Conservation (phyloP, 2,113 vertebrate genomes). For the Conger conger region DNA sequence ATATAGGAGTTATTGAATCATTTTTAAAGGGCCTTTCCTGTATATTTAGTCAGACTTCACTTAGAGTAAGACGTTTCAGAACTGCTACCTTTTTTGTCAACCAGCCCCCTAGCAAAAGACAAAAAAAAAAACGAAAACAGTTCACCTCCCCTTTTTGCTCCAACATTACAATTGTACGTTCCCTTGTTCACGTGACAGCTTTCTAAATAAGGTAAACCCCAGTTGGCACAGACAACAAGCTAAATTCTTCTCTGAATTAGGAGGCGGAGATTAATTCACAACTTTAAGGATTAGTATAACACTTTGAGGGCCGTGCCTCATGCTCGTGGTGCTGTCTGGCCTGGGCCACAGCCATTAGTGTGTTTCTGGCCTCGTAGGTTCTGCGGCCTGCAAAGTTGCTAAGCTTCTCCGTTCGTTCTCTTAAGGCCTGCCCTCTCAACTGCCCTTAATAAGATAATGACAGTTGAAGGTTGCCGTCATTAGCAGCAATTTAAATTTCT, state of each 20-base stretch:
- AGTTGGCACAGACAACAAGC: slow-evolving; percentile 31
- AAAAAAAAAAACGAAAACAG: slow-evolving; percentile 5
- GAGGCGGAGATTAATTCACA: slow-evolving; percentile 37
- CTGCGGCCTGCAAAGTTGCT: slow-evolving; percentile 42
- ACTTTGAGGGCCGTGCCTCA: slow-evolving; percentile 43
- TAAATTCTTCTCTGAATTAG: slow-evolving; percentile 29
- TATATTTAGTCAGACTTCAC: background rate
- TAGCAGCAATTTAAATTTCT: slow-evolving; percentile 51
- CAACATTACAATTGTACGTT: slow-evolving; percentile 25
- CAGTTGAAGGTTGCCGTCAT: slow-evolving; percentile 36
- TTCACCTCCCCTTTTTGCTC: slow-evolving; percentile 19
- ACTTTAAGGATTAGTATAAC: slow-evolving; percentile 49
- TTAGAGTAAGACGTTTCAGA: background rate
- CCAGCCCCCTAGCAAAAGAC: background rate
- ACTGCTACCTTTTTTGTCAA: background rate
- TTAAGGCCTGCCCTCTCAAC: slow-evolving; percentile 50
- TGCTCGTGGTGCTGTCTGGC: slow-evolving; percentile 43
- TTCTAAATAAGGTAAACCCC: slow-evolving; percentile 26
- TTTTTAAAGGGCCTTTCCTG: background rate
- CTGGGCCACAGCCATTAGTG: slow-evolving; percentile 38
- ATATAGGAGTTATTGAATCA: background rate
- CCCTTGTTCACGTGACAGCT: slow-evolving; percentile 1
- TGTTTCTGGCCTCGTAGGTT: slow-evolving; percentile 39
- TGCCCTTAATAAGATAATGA: slow-evolving; percentile 57
- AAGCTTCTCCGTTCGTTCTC: slow-evolving; percentile 41